Base-by-base conservation (phyloP, 2,113 vertebrate genomes). In the chimpanzee (Pan troglodytes) region DNA sequence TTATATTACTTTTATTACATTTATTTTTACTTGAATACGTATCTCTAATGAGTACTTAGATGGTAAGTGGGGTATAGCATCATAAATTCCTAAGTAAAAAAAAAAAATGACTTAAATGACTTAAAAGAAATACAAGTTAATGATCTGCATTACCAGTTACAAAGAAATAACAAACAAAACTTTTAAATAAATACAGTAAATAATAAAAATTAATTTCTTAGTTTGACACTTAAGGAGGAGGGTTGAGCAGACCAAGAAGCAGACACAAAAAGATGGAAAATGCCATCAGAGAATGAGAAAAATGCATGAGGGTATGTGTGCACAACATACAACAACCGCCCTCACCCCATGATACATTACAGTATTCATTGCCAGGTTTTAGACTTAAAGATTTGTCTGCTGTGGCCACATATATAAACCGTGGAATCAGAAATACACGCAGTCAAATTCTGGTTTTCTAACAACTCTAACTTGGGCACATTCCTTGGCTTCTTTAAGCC, bases 1-100 rank as follows among this genome's bases (percentile, higher is more conserved):
- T 90, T 61, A 23, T 12, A 82, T 38, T 80, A 85, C 16, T 84
- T 72, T 68, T 61, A 73, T 61, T 59, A 87, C 27, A 89, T 45
- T 90, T 72, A 38, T 55, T 81, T 93, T 87, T 72, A 82, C 59
- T 93, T 78, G 16, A 93, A 68, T 57, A 70, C 48, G 83, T 90
- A 96, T 40, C 38, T 88, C 73, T 35, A 55, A 18, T 96, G 32
- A 95, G 32, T 85, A 82, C 40, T 94, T 70, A 89, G 11, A 83
- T 20, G n/a, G 30, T 79, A 22, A 43, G 8, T 85, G 13, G 23
- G 38, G 79, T 88, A 82, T 22, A 61, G 23, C 14, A 32, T 45
- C 22, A 75, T 61, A 90, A 94, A 80, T 84, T 81, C 23, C 50
- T 50, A 89, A 94, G 38, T 81, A 23, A 72, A 88, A 70, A 25